phyloP scores from a whole-genome alignment of 2,888 invertebrate genomes.

The Ophioninae sp. region DNA sequence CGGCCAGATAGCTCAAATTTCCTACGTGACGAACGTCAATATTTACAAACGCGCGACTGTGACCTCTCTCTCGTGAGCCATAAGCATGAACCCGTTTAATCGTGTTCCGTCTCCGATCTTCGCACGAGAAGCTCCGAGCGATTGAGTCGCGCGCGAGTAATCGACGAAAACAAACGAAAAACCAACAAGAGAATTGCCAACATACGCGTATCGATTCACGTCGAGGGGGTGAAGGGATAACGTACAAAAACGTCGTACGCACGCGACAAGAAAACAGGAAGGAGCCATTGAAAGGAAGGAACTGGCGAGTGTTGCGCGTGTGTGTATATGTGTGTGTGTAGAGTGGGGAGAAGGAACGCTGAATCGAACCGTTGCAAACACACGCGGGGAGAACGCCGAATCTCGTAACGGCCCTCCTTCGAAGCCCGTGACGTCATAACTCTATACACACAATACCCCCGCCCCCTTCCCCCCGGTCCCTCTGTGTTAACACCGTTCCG shows the following conservation, averaged over 20 bases:
- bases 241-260: not conserved
- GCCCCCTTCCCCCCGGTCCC: constrained; percentile 30
- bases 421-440: constrained; percentile 70
- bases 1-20: constrained; percentile 20
- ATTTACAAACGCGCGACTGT: constrained; percentile 24
- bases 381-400: constrained; percentile 63
- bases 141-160: not conserved
- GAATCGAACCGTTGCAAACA: constrained; percentile 66
- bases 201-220: constrained; percentile 20
- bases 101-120: not conserved
- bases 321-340: not conserved
- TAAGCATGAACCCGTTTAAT: not conserved
- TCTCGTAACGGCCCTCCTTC: constrained; percentile 61
- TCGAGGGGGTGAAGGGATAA: not conserved
- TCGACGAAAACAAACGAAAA: not conserved
- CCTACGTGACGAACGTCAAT: constrained; percentile 27
- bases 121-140: not conserved
- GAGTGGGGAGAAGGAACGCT: constrained; percentile 67
- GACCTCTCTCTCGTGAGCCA: constrained; percentile 12
- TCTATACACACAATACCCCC: constrained; percentile 53
- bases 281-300: constrained; percentile 1
- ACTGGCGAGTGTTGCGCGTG: not conserved
- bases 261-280: not conserved
- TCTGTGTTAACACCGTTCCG: not conserved
- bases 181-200: not conserved